These are phyloP conservation scores for Lochmaea capreae DNA, from an alignment of 2,888 invertebrate genomes.

Conservation along the genomic window DNA sequence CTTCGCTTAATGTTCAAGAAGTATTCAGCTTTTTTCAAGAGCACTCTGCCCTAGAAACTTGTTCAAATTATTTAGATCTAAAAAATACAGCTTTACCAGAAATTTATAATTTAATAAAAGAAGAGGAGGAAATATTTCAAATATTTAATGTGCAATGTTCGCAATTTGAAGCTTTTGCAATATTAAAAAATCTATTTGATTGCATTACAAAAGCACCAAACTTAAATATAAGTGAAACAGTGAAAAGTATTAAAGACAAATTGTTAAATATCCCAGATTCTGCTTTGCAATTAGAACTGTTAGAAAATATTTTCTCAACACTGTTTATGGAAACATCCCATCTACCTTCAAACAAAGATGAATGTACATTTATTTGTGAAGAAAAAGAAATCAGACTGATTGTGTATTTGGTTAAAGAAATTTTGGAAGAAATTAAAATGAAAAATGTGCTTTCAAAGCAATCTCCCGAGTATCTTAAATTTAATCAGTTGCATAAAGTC, in stretches of 20 bases:
- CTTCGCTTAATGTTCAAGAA: constrained; percentile 37
- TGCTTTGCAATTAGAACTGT: constrained; percentile 69
- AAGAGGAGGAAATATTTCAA: constrained; percentile 45
- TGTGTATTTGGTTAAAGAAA: constrained; percentile 70
- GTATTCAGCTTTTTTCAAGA: constrained; percentile 46
- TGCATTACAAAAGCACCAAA: constrained; percentile 37
- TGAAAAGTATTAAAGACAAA: constrained; percentile 41
- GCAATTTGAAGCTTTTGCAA: constrained; percentile 41
- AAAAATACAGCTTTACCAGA: constrained; percentile 46
- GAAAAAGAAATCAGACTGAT: constrained; percentile 72
- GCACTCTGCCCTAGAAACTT: constrained; percentile 51
- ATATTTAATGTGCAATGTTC: constrained; percentile 38
- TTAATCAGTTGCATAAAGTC: constrained; percentile 65
- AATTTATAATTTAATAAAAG: constrained; percentile 45
- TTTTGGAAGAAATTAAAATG: constrained; percentile 68
- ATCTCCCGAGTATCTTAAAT: constrained; percentile 56
- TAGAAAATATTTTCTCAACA: constrained; percentile 77
- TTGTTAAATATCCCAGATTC: constrained; percentile 45
- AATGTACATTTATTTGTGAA: constrained; percentile 70
- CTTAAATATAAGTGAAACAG: constrained; percentile 35
- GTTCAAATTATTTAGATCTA: constrained; percentile 53
- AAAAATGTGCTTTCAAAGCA: constrained; percentile 61
- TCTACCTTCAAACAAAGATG: constrained; percentile 22
- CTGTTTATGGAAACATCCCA: constrained; percentile 64
- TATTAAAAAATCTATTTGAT: constrained; percentile 45